These are phyloP conservation scores for Calameuta pallipes DNA, from an alignment of 2,888 invertebrate genomes.

Conservation along the genomic window DNA sequence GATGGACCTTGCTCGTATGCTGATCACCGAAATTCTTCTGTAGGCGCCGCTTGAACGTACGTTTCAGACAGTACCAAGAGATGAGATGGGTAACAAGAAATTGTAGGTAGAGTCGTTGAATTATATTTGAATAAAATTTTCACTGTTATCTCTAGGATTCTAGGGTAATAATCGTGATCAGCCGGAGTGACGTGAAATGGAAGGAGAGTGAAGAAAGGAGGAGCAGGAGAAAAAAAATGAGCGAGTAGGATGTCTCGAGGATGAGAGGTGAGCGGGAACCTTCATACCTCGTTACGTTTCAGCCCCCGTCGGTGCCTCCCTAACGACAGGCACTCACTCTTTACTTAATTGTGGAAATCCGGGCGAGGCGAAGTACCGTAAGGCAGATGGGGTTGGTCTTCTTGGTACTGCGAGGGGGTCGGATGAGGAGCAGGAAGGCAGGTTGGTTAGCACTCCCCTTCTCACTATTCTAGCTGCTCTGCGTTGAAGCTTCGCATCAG, in stretches of 20 bases:
- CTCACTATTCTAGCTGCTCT: not conserved
- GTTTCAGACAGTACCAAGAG: not conserved
- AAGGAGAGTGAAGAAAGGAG: not conserved
- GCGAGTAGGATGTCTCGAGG: not conserved
- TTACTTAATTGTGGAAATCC: constrained; percentile 60
- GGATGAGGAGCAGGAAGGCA: constrained; percentile 12
- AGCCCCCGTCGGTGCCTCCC: constrained; percentile 19
- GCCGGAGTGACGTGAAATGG: not conserved
- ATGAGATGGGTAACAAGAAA: not conserved
- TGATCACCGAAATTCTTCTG: not conserved
- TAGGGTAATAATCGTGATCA: not conserved
- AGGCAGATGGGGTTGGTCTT: not conserved
- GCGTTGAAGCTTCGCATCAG: not conserved
- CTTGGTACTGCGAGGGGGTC: not conserved
- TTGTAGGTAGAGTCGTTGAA: not conserved
- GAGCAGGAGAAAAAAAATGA: not conserved
- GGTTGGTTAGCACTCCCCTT: constrained; percentile 37
- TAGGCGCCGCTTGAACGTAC: not conserved
- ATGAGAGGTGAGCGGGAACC: constrained; percentile 7
- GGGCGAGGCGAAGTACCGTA: constrained; percentile 30
- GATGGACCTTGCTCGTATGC: constrained; percentile 1
- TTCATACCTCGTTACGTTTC: constrained; percentile 33
- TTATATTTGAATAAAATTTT: not conserved
- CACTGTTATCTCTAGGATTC: not conserved
- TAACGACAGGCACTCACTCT: constrained; percentile 48